Conservation (phyloP, 2,113 vertebrate species). For the Barbus barbus region DNA sequence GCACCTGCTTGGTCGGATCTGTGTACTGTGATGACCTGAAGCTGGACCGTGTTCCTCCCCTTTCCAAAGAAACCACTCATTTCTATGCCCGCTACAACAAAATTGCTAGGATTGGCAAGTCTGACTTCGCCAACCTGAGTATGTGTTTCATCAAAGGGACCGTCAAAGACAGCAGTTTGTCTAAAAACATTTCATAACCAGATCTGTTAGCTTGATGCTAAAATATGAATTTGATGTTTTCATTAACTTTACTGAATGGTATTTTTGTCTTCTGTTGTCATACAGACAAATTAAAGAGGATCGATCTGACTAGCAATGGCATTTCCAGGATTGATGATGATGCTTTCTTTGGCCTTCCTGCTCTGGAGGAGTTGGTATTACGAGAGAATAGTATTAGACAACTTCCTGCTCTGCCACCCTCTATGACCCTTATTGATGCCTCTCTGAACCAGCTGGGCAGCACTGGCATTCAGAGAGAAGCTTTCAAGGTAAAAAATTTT, state of each 20-base stretch:
- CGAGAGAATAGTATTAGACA: conserved; percentile 87
- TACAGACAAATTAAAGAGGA: conserved; percentile 87
- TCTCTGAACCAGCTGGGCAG: conserved; percentile 88
- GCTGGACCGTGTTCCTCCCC: conserved; percentile 82
- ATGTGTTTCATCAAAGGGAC: conserved; percentile 50
- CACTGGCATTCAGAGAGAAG: conserved; percentile 88
- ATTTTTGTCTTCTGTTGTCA: conserved; percentile 22
- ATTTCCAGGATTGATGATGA: conserved; percentile 86
- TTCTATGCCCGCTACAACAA: conserved; percentile 95
- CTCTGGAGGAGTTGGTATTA: conserved; percentile 86
- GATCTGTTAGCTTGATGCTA: background rate
- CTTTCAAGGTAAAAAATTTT: conserved; percentile 84
- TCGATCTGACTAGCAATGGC: conserved; percentile 90
- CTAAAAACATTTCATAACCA: background rate
- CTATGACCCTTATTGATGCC: conserved; percentile 86
- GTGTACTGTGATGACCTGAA: conserved; percentile 95
- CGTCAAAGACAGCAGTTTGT: background rate
- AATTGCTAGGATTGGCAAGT: conserved; percentile 91
- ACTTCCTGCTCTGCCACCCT: conserved; percentile 85
- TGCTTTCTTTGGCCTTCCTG: conserved; percentile 82
- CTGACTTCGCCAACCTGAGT: conserved; percentile 91
- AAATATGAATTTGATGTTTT: background rate
- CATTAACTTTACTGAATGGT: background rate
- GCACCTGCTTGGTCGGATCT: conserved; percentile 89
- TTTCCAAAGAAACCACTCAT: conserved; percentile 89